Conservation (phyloP, 37 sponge, comb jelly and placozoan genomes). For the Dysidea cf. avara region DNA sequence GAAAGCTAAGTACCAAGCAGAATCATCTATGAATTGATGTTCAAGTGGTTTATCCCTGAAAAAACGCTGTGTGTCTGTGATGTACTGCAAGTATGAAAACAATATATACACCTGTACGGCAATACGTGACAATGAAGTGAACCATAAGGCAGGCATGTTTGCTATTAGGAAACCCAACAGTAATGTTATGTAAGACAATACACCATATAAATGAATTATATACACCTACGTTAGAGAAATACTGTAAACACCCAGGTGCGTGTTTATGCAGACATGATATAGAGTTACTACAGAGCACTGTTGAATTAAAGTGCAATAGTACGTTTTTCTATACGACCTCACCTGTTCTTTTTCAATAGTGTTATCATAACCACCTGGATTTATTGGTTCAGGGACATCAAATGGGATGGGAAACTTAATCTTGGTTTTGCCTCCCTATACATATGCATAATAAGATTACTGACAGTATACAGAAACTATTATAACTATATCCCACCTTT, state of each 20-base stretch:
- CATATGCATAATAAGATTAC: background rate
- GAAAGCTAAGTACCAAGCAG: constrained; percentile 90
- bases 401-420: constrained; percentile 75
- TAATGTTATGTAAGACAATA: too few relatives aligned
- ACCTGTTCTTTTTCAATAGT: constrained; percentile 78
- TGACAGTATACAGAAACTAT: background rate
- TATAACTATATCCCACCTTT: too few relatives aligned
- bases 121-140: background rate
- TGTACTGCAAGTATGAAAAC: constrained; percentile 39
- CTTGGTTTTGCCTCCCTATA: constrained; percentile 78
- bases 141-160: background rate
- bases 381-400: constrained; percentile 48
- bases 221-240: too few relatives aligned
- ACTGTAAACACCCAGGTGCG: too few relatives aligned
- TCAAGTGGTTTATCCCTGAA: constrained; percentile 32
- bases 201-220: too few relatives aligned
- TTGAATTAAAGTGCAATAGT: too few relatives aligned
- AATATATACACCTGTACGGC: background rate
- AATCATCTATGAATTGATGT: constrained; percentile 76
- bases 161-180: background rate
- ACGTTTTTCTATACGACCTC: too few relatives aligned
- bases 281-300: too few relatives aligned
- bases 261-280: too few relatives aligned
- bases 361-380: constrained; percentile 42
- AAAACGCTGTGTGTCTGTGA: constrained; percentile 75